These are phyloP conservation scores for Prinia subflava DNA, from an alignment of 2,113 vertebrate species.

Conservation along the genomic window DNA sequence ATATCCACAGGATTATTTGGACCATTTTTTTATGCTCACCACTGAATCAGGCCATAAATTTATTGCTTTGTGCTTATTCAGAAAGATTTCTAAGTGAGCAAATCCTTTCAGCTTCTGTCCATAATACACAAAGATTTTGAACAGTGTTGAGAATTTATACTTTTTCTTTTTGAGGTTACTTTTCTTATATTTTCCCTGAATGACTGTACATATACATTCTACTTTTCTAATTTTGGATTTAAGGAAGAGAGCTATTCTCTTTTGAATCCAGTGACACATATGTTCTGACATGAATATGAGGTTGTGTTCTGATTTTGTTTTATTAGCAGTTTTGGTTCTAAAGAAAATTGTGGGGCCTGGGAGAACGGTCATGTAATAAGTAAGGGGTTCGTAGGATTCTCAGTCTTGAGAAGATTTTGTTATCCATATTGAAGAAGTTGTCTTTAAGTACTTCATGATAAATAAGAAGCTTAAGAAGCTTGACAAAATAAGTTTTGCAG, in stretches of 20 bases:
- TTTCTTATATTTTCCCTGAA: neutral
- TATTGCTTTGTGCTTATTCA: neutral
- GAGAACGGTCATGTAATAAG: neutral
- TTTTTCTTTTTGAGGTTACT: neutral
- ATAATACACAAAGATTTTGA: neutral
- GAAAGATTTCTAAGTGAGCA: neutral
- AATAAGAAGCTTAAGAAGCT: neutral
- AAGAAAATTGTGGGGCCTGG: neutral
- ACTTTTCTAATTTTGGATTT: neutral
- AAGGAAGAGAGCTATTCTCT: neutral
- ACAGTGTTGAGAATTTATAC: neutral
- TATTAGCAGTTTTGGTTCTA: neutral
- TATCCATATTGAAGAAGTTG: neutral
- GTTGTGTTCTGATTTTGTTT: neutral
- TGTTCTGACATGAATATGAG: neutral
- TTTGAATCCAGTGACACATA: neutral
- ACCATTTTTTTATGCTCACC: neutral
- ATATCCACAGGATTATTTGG: neutral
- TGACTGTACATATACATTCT: neutral
- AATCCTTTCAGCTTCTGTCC: neutral
- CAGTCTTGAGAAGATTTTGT: neutral
- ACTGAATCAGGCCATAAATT: neutral
- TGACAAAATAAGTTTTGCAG: neutral
- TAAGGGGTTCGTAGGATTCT: neutral
- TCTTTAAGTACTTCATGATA: neutral